Evolutionary conservation across 1,140 invertebrate species (phyloP).

Genomic region (Cotesia chilonis): DNA sequence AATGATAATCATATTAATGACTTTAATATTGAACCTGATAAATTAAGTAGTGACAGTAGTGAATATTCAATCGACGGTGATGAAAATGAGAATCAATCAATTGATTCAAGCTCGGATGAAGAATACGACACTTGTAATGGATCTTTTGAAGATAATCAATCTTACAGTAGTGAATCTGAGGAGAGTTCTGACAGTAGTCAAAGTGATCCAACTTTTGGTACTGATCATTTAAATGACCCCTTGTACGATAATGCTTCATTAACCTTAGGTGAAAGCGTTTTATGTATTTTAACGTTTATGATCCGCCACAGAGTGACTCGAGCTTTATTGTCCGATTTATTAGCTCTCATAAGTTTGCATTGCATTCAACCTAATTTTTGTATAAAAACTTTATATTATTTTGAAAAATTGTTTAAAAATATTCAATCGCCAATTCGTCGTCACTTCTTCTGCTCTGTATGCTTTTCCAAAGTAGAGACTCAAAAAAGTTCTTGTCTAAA

Average conservation of each 20-base stretch:
- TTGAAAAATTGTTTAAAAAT: constrained; percentile 7
- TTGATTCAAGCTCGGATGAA: too few species aligned
- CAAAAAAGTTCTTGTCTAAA: constrained; percentile 4
- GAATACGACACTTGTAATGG: too few species aligned
- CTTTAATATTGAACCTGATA: too few species aligned
- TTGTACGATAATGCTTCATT: too few species aligned
- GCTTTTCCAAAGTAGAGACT: background rate
- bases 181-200: too few species aligned
- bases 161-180: background rate
- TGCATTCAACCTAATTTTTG: constrained; percentile 18
- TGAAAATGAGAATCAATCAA: background rate
- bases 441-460: background rate
- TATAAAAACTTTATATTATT: background rate
- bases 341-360: background rate
- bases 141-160: background rate
- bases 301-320: background rate
- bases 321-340: background rate
- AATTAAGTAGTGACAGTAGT: background rate
- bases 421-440: constrained; percentile 7
- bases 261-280: too few species aligned
- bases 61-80: background rate
- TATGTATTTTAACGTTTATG: background rate
- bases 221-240: too few species aligned
- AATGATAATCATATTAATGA: too few species aligned
- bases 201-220: too few species aligned